A percentile compares a stretch with the other conserved stretches of the same genome.
Conservation (phyloP, 2,113 vertebrate genomes). For the Phalacrocorax brasilianus region DNA sequence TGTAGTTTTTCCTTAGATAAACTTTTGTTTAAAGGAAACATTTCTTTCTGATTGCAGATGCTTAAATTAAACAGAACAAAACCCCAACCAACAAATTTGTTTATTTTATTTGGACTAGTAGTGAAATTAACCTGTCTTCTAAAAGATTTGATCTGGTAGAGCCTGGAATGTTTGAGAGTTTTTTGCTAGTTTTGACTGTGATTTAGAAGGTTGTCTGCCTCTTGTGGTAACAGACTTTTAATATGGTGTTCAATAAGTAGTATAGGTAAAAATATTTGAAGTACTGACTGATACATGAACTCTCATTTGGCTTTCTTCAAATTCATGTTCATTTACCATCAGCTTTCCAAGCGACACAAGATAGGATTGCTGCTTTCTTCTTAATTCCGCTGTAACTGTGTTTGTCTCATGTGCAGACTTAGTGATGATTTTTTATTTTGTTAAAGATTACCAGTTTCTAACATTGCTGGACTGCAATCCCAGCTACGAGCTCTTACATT, state of each 20-base stretch:
- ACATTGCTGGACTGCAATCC: neutral
- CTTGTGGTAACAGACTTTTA: neutral
- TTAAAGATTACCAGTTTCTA: neutral
- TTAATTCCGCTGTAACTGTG: neutral
- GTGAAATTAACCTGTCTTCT: neutral
- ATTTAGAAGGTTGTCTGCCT: neutral
- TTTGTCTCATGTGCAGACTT: neutral
- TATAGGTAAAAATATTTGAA: neutral
- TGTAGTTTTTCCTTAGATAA: neutral
- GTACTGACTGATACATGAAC: neutral
- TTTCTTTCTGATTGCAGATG: neutral
- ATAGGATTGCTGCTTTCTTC: neutral
- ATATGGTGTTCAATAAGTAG: neutral
- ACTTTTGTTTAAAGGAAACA: neutral
- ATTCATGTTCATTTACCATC: neutral
- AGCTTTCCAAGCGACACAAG: neutral
- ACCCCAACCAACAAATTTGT: neutral
- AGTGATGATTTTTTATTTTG: neutral
- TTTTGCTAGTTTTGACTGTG: neutral
- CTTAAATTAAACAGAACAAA: neutral
- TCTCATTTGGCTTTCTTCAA: neutral
- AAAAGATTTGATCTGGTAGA: neutral
- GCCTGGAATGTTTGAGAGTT: neutral
- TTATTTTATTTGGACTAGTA: neutral
- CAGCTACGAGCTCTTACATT: neutral